Base-by-base conservation (phyloP, 2,113 vertebrate genomes). In the Onychostruthus taczanowskii region DNA sequence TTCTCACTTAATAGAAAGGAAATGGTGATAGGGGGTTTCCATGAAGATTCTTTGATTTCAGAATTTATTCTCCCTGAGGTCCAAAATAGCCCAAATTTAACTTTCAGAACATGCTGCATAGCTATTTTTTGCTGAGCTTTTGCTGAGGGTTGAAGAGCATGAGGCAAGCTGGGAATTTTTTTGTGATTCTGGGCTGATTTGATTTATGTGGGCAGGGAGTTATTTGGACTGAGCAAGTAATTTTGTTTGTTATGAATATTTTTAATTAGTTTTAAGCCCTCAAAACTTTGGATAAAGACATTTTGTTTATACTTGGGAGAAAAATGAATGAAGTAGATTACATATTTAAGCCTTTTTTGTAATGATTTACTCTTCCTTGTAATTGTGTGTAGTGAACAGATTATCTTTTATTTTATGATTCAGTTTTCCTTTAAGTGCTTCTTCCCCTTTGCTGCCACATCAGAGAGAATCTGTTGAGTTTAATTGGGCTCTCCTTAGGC, bases 51-150 rank as follows among this genome's bases (percentile, higher is more conserved):
- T 96, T 96, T 95, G 94, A 96, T 96, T 96, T 97, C 90, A 88
- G 88, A 96, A 96, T 96, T 95, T 94, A 94, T 96, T 95, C 90
- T 90, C 96, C 94, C 95, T 77, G 64, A 96, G 93, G 96, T 96
- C 93, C 90, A 95, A 95, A 96, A 95, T 95, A 96, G 88, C 90
- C 88, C 93, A 93, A 96, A 94, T 95, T 96, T 95, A 95, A 92
- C 92, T 96, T 96, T 93, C 94, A 93, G 90, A 96, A 90, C 56
- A 96, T 88, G 87, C 88, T 90, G 94, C 85, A 90, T 72, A 95
- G 92, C 64, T 96, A 86, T 88, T 96, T 96, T 97, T 95, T 95
- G 81, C 95, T 90, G 95, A 94, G 90, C 39, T 94, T 95, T 97
- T 77, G 82, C 91, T 96, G 93, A 93, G 90, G 85, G 75, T 95